Base-by-base conservation (phyloP, 2,888 invertebrate species). In the Tachina fera region DNA sequence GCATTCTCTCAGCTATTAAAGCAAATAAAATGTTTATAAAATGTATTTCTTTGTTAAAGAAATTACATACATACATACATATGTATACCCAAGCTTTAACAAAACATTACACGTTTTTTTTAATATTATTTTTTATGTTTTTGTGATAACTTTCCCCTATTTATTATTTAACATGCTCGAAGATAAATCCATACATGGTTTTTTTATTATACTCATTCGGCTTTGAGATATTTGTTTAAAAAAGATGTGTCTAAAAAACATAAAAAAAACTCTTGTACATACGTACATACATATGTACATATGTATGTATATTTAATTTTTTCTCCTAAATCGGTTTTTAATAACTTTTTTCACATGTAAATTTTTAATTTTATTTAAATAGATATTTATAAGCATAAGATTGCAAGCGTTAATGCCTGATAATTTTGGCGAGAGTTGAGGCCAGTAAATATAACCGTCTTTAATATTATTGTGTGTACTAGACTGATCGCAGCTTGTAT, bases 101-200 rank as follows among this genome's bases (percentile, higher is more conserved):
- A 43, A 61, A 43, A 43, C 9, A 11, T n/a, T 60, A 10, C 60
- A 60, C n/a, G 60, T 60, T 39, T 60, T 60, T n/a, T 60, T n/a
- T 58, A 5, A 49, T 49, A 14, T 49, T 14, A 31, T 58, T 58
- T 51, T 51, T 51, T 6, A 31, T 22, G 14, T 56, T 56, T 11
- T 60, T 60, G 8, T 16, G 31, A 6, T 43, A 61, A 41, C 16
- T 61, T 61, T 43, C 61, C 39, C 61, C 41, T 16, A 16, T 43
- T 61, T 41, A 16, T 16, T 10, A 6, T 43, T 43, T 43, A 43
- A 43, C 60, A 61, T 16, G 14, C 8, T 60, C n/a, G 2, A 43
- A 61, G 43, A 16, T 10, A n/a, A n/a, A 9, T n/a, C n/a, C n/a
- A n/a, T 10, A 13, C 13, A 11, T 58, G 3, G 2, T 31, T 4